Base-by-base conservation (phyloP, 2,797 vertebrate genomes). In the Chloroceryle amazona region DNA sequence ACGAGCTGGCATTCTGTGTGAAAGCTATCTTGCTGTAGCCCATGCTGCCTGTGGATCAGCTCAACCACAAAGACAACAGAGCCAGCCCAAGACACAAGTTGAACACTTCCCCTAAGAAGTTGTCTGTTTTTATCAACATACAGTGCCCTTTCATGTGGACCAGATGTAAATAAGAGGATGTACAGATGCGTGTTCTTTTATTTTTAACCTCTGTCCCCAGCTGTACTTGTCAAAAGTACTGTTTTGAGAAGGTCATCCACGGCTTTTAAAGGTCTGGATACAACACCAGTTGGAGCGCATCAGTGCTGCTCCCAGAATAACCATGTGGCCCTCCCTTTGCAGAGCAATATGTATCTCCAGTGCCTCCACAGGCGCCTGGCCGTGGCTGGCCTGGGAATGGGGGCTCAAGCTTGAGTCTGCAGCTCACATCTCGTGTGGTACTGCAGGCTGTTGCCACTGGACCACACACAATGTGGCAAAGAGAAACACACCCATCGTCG, bases 21-120 rank as follows among this genome's bases (percentile, higher is more conserved):
- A 94, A 96, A 96, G 80, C 79, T 0, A 0, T 81, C 65, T 88
- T 17, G 7, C 87, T 95, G 86, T 54, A 92, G 89, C 86, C 86
- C 73, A n/a, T 93, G 79, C 70, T 97, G 94, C 86, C 75, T 97
- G 93, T 93, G 96, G 94, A 96, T 96, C 90, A 60, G 76, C 84
- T 94, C 89, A 93, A 95, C 97, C 89, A 88, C 97, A 96, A 96
- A 95, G 87, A 96, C 95, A 97, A 82, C 90, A 95, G 74, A 95
- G 78, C 46, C 86, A 94, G 81, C 90, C 93, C 92, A 93, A 94
- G 89, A 96, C 94, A 97, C 92, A 92, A 97, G 96, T 71, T 80
- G 86, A 94, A 94, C 97, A 96, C 91, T 97, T 97, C 96, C 94
- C 88, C 68, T 92, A 85, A 96, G 92, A 97, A 93, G 67, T 67